These are phyloP conservation scores for Oreotragus oreotragus DNA, from an alignment of 2,113 vertebrate species.

Conservation along the genomic window DNA sequence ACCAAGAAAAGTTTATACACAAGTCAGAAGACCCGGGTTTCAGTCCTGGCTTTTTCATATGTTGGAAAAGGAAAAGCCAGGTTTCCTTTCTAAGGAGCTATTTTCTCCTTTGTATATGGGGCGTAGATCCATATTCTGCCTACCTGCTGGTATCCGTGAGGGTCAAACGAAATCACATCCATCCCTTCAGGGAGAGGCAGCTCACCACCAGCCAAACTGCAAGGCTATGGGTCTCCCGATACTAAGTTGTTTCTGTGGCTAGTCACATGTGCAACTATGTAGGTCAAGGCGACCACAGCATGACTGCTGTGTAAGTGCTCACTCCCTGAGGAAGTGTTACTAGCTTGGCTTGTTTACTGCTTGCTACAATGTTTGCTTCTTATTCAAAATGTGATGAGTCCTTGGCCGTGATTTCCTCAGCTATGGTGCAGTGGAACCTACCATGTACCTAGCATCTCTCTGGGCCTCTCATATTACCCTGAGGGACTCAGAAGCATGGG, in stretches of 20 bases:
- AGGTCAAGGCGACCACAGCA: not conserved
- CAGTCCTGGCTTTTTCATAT: not conserved
- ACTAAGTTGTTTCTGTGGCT: conserved; percentile 35
- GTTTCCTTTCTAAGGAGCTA: not conserved
- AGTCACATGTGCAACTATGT: not conserved
- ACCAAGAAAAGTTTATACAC: not conserved
- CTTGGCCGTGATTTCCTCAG: not conserved
- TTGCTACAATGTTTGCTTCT: not conserved
- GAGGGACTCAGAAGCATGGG: not conserved
- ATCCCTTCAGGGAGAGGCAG: not conserved
- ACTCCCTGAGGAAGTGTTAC: not conserved
- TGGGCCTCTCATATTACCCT: not conserved
- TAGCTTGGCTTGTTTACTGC: not conserved
- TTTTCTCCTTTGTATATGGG: not conserved
- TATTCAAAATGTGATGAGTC: not conserved
- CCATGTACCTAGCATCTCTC: not conserved
- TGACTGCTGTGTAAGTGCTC: not conserved
- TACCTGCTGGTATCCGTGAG: not conserved
- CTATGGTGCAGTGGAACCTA: not conserved
- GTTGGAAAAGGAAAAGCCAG: not conserved
- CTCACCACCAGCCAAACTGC: not conserved
- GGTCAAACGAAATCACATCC: not conserved
- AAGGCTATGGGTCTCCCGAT: not conserved
- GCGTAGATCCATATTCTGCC: not conserved
- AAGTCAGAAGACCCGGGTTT: not conserved